These are phyloP conservation scores for Encarsia formosa DNA, from an alignment of 2,888 invertebrate genomes.

Conservation along the genomic window DNA sequence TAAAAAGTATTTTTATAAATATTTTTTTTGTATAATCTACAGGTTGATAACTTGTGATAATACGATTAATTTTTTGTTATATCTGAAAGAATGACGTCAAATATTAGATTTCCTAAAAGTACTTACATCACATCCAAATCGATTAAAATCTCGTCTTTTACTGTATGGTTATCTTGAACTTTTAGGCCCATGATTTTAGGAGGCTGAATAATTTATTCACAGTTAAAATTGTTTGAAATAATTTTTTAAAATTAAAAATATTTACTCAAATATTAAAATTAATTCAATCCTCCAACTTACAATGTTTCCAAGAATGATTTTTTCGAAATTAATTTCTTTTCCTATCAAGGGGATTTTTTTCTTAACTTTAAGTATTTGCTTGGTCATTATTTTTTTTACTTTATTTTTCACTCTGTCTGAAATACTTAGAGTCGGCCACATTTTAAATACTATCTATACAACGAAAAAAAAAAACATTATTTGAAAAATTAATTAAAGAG, in stretches of 20 bases:
- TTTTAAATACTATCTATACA: conserved; percentile 79
- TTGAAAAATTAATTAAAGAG: too few species aligned
- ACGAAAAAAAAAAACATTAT: too few species aligned
- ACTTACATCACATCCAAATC: conserved; percentile 91
- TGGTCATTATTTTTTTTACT: conserved; percentile 73
- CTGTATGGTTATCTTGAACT: conserved; percentile 90
- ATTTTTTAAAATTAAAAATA: too few species aligned
- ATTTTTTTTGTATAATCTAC: too few species aligned
- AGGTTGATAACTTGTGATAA: too few species aligned
- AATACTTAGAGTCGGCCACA: conserved; percentile 97
- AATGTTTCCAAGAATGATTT: conserved; percentile 91
- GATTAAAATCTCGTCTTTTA: conserved; percentile 92
- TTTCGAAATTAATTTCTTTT: conserved; percentile 83
- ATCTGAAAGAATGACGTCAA: too few species aligned
- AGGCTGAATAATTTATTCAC: conserved; percentile 77
- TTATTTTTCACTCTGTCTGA: neutral
- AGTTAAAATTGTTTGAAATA: too few species aligned
- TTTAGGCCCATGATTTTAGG: conserved; percentile 92
- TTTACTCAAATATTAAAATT: neutral
- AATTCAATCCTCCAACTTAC: conserved; percentile 57
- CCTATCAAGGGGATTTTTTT: conserved; percentile 53
- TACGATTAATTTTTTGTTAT: too few species aligned
- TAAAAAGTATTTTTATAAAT: too few species aligned
- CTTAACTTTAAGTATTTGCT: too few species aligned
- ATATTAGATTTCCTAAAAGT: too few species aligned